Evolutionary conservation across 1,140 invertebrate genomes (phyloP).

Genomic region (Adoxophyes honmai): DNA sequence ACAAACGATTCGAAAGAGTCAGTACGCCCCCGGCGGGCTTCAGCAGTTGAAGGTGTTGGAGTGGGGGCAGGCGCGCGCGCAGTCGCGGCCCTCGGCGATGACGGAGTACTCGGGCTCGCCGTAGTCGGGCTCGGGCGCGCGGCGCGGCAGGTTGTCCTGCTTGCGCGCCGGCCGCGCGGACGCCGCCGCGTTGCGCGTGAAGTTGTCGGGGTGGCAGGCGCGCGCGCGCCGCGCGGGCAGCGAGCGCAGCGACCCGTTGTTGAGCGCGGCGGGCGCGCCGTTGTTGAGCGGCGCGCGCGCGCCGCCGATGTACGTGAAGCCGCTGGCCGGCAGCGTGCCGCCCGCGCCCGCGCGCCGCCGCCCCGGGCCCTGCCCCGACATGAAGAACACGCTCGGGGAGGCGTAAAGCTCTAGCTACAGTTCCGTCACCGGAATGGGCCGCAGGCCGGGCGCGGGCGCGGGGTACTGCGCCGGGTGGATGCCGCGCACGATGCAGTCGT

Average conservation of each 20-base stretch:
- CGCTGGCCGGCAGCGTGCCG: slow-evolving; percentile 83
- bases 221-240: slow-evolving; percentile 23
- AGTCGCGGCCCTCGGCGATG: slow-evolving; percentile 65
- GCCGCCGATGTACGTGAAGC: slow-evolving; percentile 86
- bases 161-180: slow-evolving; percentile 66
- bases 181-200: slow-evolving; percentile 47
- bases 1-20: slow-evolving; percentile 56
- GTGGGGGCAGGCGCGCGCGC: slow-evolving; percentile 64
- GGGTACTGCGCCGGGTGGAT: slow-evolving; percentile 79
- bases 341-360: slow-evolving; percentile 77
- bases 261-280: slow-evolving; percentile 69
- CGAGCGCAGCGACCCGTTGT: slow-evolving; percentile 65
- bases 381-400: slow-evolving; percentile 84
- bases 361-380: slow-evolving; percentile 77
- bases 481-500: slow-evolving; percentile 84
- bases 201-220: slow-evolving; percentile 71
- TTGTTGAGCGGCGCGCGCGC: slow-evolving; percentile 73
- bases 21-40: slow-evolving; percentile 42
- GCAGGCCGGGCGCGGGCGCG: slow-evolving; percentile 78
- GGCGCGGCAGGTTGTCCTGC: slow-evolving; percentile 55
- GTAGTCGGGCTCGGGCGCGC: slow-evolving; percentile 39
- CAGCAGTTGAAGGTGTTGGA: slow-evolving; percentile 77
- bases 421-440: slow-evolving; percentile 92
- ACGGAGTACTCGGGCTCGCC: slow-evolving; percentile 74
- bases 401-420: slow-evolving; percentile 95